Percentiles rank a stretch among this genome's conserved stretches.
phyloP scores from a whole-genome alignment of 2,888 invertebrate species.

The Rhorus exstirpatorius region DNA sequence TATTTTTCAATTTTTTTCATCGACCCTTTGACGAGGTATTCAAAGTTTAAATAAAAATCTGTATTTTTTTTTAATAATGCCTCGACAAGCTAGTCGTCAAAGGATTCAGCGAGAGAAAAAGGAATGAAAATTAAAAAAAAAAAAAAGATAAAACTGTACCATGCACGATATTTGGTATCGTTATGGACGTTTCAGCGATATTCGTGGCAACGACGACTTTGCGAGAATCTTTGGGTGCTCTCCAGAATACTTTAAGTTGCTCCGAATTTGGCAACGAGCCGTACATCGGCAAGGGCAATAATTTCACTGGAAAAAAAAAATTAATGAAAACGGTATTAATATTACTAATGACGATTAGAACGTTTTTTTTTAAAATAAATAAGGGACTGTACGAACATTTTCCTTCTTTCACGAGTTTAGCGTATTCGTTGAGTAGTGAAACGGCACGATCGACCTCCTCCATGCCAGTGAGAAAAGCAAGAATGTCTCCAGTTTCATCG shows the following conservation, averaged over 20 bases:
- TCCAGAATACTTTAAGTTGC: slow-evolving; percentile 93
- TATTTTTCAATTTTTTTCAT: too few relatives aligned
- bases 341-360: not conserved
- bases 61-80: not conserved
- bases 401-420: slow-evolving; percentile 87
- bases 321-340: not conserved
- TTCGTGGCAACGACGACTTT: slow-evolving; percentile 98
- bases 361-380: not conserved
- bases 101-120: slow-evolving; percentile 74
- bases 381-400: slow-evolving; percentile 76
- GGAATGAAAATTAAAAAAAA: slow-evolving; percentile 40
- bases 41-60: too few relatives aligned
- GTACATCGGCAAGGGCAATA: slow-evolving; percentile 95
- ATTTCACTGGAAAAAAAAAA: slow-evolving; percentile 83
- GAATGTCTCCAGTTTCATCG: slow-evolving; percentile 94
- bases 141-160: slow-evolving; percentile 88
- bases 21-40: too few relatives aligned
- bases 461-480: slow-evolving; percentile 97
- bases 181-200: slow-evolving; percentile 98
- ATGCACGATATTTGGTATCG: slow-evolving; percentile 96
- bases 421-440: slow-evolving; percentile 89
- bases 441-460: slow-evolving; percentile 96
- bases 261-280: slow-evolving; percentile 94
- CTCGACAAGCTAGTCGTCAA: not conserved
- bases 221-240: slow-evolving; percentile 90